Conservation (phyloP, 1,140 invertebrate species). For the Pygmarrhopalites habei region DNA sequence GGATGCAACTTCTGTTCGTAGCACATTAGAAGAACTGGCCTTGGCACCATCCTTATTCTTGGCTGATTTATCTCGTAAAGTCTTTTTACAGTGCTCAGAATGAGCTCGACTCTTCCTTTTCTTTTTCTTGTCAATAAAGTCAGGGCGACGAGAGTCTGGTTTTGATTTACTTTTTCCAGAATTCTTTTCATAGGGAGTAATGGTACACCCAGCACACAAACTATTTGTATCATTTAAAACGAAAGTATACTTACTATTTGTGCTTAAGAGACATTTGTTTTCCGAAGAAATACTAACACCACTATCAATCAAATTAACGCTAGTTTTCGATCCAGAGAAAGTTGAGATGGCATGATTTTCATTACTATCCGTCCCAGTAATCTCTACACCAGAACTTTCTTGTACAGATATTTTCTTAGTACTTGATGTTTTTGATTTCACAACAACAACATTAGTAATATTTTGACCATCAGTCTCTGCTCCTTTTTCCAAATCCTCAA, state of each 20-base stretch:
- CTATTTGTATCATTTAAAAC: constrained; percentile 26
- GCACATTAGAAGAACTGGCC: neutral
- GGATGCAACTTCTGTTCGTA: neutral
- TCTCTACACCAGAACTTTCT: no score
- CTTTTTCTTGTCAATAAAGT: constrained; percentile 7
- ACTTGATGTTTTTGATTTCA: no score
- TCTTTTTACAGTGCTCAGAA: neutral
- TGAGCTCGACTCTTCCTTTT: constrained; percentile 1
- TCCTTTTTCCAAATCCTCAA: neutral
- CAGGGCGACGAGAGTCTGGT: neutral
- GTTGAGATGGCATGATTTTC: neutral
- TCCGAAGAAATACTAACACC: no score
- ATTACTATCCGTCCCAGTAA: neutral
- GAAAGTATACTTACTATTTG: constrained; percentile 24
- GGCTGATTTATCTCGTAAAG: neutral
- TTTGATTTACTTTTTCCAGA: neutral
- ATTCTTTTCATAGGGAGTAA: neutral
- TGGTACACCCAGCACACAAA: constrained; percentile 33
- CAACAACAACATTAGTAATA: neutral
- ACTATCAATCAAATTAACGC: no score
- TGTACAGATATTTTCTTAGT: no score
- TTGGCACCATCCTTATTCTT: neutral
- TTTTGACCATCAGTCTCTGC: constrained; percentile 2
- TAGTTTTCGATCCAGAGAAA: neutral
- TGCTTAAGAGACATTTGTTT: neutral